These are phyloP conservation scores for Phalacrocorax aristotelis DNA, from an alignment of 2,113 vertebrate genomes.

Conservation along the genomic window DNA sequence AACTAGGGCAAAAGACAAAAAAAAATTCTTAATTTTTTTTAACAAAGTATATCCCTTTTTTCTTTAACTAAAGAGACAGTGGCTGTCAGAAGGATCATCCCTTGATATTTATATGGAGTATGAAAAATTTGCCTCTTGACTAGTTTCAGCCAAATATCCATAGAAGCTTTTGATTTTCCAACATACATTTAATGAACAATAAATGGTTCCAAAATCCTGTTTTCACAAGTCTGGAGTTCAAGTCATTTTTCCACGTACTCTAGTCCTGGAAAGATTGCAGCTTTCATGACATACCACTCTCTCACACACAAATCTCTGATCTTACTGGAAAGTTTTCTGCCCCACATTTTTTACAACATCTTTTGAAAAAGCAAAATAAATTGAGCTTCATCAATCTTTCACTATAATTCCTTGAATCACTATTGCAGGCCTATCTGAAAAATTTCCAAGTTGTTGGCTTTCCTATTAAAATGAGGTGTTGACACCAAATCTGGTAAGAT, in stretches of 20 bases:
- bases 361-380: background rate
- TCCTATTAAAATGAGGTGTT: background rate
- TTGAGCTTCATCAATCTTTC: background rate
- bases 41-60: accelerated
- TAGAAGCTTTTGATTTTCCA: background rate
- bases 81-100: background rate
- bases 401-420: background rate
- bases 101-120: background rate
- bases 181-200: background rate
- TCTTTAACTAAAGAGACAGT: background rate
- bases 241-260: background rate
- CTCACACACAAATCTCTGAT: background rate
- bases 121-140: background rate
- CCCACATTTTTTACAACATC: background rate
- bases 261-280: background rate
- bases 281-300: background rate
- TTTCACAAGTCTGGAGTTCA: background rate
- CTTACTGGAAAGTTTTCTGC: background rate
- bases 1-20: background rate
- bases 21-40: background rate
- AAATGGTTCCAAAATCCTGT: background rate
- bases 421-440: background rate
- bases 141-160: background rate
- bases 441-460: background rate
- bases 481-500: background rate